Conservation (phyloP, 2,113 vertebrate species). For the Gyps fulvus region DNA sequence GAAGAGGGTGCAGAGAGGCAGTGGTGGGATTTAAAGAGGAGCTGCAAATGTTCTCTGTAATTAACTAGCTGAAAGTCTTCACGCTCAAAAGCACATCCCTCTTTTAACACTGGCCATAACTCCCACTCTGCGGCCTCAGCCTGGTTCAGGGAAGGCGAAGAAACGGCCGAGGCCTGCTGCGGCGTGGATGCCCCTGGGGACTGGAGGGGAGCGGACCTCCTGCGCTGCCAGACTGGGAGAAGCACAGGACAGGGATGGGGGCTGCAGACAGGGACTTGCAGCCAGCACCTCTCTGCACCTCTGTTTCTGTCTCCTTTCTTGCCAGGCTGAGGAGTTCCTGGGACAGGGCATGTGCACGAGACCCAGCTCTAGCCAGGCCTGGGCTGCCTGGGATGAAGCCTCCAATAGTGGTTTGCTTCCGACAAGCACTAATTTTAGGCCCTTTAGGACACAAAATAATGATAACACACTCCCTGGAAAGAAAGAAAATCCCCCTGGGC, state of each 20-base stretch:
- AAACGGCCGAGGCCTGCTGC: not conserved
- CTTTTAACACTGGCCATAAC: not conserved
- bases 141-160: not conserved
- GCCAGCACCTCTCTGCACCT: not conserved
- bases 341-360: fast-evolving
- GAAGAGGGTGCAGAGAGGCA: not conserved
- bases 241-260: not conserved
- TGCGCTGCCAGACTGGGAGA: not conserved
- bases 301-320: not conserved
- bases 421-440: conserved; percentile 3
- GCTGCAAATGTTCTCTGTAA: not conserved
- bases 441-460: conserved; percentile 47
- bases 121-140: not conserved
- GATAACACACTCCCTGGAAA: not conserved
- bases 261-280: not conserved
- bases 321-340: not conserved
- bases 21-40: not conserved
- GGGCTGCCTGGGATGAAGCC: not conserved
- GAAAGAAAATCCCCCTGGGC: not conserved
- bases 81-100: not conserved
- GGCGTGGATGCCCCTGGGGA: fast-evolving
- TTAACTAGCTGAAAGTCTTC: not conserved
- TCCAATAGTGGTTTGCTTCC: not conserved
- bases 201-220: fast-evolving
- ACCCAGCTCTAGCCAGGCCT: not conserved